Base-by-base conservation (phyloP, 1,140 invertebrate species). In the Thaumatotibia leucotreta region DNA sequence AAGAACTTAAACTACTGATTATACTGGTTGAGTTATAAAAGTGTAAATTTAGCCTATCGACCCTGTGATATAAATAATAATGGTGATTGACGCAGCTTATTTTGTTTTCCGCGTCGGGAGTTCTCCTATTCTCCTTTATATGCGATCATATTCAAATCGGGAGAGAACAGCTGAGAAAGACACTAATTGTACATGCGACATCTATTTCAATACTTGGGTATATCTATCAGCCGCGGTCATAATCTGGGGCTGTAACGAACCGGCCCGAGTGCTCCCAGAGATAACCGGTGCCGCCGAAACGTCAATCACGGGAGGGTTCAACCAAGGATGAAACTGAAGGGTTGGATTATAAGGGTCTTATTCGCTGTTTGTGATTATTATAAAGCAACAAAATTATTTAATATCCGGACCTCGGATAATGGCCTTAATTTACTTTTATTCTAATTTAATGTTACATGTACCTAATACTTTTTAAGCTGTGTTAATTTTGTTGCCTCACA, bases 321-420 rank as follows among this genome's bases (percentile, higher is more conserved):
- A 70, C 75, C 75, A 75, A 76, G 79, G 82, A 85, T 84, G 77
- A 84, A 79, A 82, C 82, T 81, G 80, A 83, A 84, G 85, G 83
- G 85, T 84, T 80, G 83, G 83, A 87, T 87, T 88, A 88, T 88
- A 82, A 86, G 82, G 85, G 85, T 86, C 79, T 80, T 77, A 85
- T 80, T 82, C 80, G 77, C 74, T 65, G 65, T 54, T 54, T 33
- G 49, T 54, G 64, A 65, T 65, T 65, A 54, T 65, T 65, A 65
- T 65, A 52, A 71, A 69, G 76, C 78, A 80, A 83, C 74, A 75
- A 76, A 77, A 82, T 85, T 85, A 85, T 85, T 45, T 84, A 84
- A 86, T 87, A 87, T 84, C 84, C 77, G 82, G 74, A 64, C 67
- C 77, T 75, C 72, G 76, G 73, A 80, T 80, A 77, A 80, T 83